Conservation (phyloP, 2,797 vertebrate genomes). For the Benthosema pterotum region DNA sequence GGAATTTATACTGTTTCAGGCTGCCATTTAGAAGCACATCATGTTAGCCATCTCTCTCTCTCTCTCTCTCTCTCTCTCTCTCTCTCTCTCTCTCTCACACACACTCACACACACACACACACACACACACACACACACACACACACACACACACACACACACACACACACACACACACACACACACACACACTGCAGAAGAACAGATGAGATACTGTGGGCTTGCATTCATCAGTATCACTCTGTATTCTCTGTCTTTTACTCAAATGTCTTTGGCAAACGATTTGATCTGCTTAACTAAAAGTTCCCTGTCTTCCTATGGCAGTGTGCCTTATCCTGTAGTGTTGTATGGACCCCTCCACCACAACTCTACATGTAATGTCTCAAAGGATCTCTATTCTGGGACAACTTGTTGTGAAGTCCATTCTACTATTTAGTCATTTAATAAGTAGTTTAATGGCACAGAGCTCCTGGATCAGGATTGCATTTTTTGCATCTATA, state of each 20-base stretch:
- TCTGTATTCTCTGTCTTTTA: conserved; percentile 26
- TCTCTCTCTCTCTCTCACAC: conserved; percentile 6
- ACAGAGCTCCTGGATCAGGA: too few relatives aligned
- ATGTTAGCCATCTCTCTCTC: conserved; percentile 19
- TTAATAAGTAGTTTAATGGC: too few relatives aligned
- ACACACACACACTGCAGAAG: conserved; percentile 25
- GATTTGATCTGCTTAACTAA: conserved; percentile 46
- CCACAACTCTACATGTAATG: conserved; percentile 9
- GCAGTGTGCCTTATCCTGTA: conserved; percentile 24
- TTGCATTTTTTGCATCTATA: too few relatives aligned
- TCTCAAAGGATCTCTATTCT: too few relatives aligned
- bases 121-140: not conserved
- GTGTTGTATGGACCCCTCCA: conserved; percentile 13
- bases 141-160: conserved; percentile 5
- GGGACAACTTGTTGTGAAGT: too few relatives aligned
- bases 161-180: conserved; percentile 8
- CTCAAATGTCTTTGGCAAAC: conserved; percentile 48
- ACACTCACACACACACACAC: too few relatives aligned
- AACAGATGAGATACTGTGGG: conserved; percentile 44
- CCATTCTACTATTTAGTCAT: too few relatives aligned
- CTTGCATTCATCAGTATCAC: conserved; percentile 52
- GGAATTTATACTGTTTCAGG: conserved; percentile 30
- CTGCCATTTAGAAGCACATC: not conserved
- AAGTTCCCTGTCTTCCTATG: conserved; percentile 29
- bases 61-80: conserved; percentile 2